Evolutionary conservation across 2,797 vertebrate genomes (phyloP).

Genomic region (Yasuhikotakia modesta): DNA sequence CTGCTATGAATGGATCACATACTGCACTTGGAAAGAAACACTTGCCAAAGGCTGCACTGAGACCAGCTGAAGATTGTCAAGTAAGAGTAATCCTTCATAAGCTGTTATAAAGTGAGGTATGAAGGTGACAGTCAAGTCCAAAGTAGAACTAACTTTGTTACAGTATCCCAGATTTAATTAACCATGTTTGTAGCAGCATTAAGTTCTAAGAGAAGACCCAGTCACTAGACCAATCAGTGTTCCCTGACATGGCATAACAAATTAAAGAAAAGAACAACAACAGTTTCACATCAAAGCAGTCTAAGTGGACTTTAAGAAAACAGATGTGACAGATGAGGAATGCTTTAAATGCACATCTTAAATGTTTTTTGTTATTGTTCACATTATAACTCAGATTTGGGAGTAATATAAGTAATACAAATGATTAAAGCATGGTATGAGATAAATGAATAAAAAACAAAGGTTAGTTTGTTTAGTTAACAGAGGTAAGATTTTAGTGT

Average conservation of each 20-base stretch:
- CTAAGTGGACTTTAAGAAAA: conserved; percentile 1
- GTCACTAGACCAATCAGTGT: conserved; percentile 74
- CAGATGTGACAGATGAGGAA: not conserved
- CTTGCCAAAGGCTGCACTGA: conserved; percentile 68
- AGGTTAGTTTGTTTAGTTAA: not conserved
- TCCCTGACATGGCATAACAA: conserved; percentile 75
- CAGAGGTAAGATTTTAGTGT: no score
- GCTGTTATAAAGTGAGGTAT: conserved; percentile 78
- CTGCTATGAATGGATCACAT: conserved; percentile 42
- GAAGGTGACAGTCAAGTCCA: conserved; percentile 69
- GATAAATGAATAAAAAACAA: no score
- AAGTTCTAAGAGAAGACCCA: conserved; percentile 74
- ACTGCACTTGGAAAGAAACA: conserved; percentile 36
- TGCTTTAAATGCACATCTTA: no score
- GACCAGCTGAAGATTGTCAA: conserved; percentile 74
- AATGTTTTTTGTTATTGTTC: not conserved
- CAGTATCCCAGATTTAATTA: conserved; percentile 80
- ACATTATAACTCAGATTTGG: not conserved
- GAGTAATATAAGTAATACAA: not conserved
- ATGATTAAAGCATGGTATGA: no score
- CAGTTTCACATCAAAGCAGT: conserved; percentile 35
- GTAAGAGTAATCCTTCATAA: conserved; percentile 67
- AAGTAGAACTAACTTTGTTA: conserved; percentile 66
- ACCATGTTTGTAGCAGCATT: conserved; percentile 82
- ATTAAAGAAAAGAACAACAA: conserved; percentile 19